Conservation (phyloP, 2,113 vertebrate species). For the Scalopus aquaticus region DNA sequence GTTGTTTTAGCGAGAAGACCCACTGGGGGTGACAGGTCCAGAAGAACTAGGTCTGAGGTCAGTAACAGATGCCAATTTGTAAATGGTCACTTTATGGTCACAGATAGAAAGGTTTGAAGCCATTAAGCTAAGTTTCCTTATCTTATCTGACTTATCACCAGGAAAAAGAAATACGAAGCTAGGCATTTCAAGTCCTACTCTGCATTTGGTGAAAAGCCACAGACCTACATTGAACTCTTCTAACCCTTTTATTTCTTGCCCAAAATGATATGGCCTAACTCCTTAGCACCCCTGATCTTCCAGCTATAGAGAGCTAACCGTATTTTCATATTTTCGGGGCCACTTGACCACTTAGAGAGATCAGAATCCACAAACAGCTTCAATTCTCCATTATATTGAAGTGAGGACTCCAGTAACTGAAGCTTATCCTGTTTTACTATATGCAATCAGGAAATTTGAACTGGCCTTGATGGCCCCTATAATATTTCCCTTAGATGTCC, state of each 20-base stretch:
- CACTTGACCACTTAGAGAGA: conserved; percentile 68
- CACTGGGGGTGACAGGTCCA: conserved; percentile 62
- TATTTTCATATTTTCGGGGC: conserved; percentile 81
- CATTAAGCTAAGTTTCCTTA: conserved; percentile 84
- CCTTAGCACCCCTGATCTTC: conserved; percentile 37
- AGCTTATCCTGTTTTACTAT: conserved; percentile 87
- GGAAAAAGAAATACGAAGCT: conserved; percentile 85
- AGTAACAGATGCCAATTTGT: conserved; percentile 83
- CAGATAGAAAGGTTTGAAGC: conserved; percentile 84
- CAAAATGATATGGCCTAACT: conserved; percentile 31
- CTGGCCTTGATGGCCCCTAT: conserved; percentile 85
- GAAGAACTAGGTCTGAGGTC: conserved; percentile 77
- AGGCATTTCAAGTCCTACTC: conserved; percentile 70
- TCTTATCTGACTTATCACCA: conserved; percentile 85
- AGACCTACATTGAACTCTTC: conserved; percentile 64
- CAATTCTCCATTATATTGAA: conserved; percentile 83
- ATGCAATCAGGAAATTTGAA: conserved; percentile 88
- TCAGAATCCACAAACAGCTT: conserved; percentile 79
- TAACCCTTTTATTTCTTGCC: conserved; percentile 15
- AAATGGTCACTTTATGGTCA: conserved; percentile 85
- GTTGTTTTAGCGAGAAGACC: conserved; percentile 71
- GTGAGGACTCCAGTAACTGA: conserved; percentile 82
- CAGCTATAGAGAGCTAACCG: conserved; percentile 76
- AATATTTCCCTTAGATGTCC: conserved; percentile 88
- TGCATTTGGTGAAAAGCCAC: conserved; percentile 78